Percentiles rank a stretch among this genome's conserved stretches.
Conservation (phyloP, 2,888 invertebrate genomes). For the Syrista parreyssii region DNA sequence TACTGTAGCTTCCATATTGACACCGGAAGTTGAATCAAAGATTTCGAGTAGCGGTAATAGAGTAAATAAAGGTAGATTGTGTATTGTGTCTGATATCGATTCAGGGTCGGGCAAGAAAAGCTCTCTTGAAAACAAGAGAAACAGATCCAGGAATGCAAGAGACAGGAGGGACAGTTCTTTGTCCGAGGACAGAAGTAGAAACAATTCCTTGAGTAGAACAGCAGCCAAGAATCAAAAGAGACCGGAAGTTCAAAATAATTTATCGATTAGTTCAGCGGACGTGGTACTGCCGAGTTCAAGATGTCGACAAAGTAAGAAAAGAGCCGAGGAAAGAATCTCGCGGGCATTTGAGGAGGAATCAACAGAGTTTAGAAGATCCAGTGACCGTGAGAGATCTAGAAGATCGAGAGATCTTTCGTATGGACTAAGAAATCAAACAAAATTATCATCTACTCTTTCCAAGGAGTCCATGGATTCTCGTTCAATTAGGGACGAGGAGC, state of each 20-base stretch:
- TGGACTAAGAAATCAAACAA: slow-evolving; percentile 31
- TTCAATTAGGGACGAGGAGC: background rate
- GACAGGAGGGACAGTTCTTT: background rate
- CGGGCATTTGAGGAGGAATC: slow-evolving; percentile 53
- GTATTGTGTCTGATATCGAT: background rate
- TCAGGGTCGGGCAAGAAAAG: background rate
- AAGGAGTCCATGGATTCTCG: slow-evolving; percentile 14
- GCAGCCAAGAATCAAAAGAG: background rate
- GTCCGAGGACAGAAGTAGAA: background rate
- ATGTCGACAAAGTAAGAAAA: slow-evolving; percentile 58
- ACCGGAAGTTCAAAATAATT: slow-evolving; percentile 2
- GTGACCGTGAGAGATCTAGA: slow-evolving; percentile 15
- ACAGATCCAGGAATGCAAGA: background rate
- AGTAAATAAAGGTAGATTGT: background rate
- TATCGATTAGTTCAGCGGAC: slow-evolving; percentile 6
- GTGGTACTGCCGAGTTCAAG: slow-evolving; percentile 32
- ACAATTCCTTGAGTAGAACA: background rate
- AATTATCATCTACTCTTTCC: slow-evolving; percentile 9
- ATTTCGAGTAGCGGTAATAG: background rate
- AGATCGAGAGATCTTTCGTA: slow-evolving; percentile 15
- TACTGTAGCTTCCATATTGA: background rate
- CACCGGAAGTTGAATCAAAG: background rate
- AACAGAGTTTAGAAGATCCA: slow-evolving; percentile 17
- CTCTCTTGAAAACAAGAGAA: slow-evolving; percentile 2
- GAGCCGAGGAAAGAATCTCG: slow-evolving; percentile 59